Evolutionary conservation across 2,797 vertebrate species (phyloP).

Genomic region (Silurus lanzhouensis): DNA sequence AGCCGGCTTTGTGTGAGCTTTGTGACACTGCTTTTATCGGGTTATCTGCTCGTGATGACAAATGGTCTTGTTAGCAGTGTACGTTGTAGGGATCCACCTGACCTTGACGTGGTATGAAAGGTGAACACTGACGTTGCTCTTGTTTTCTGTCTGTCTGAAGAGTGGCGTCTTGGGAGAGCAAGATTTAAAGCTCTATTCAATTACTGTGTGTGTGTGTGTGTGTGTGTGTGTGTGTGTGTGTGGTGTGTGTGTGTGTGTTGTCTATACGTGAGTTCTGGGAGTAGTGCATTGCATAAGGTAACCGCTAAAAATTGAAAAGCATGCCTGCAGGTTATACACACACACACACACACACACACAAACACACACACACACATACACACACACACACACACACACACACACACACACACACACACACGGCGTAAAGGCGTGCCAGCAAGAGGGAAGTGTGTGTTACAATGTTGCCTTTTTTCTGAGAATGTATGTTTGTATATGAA

Average conservation of each 20-base stretch:
- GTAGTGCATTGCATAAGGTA: neutral
- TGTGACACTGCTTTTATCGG: neutral
- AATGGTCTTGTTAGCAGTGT: neutral
- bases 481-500: conserved; percentile 16
- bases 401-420: neutral
- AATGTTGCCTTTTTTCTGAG: neutral
- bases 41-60: neutral
- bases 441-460: neutral
- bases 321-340: neutral
- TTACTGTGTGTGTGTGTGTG: neutral
- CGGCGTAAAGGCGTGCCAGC: neutral
- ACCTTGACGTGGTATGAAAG: conserved; percentile 29
- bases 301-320: conserved; percentile 6
- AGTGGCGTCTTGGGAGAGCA: neutral
- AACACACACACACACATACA: neutral
- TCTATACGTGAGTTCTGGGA: neutral
- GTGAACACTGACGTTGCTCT: neutral
- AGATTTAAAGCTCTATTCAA: neutral
- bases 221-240: neutral
- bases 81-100: conserved; percentile 1
- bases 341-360: no score
- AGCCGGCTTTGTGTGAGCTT: neutral
- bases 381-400: no score
- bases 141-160: neutral
- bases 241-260: conserved; percentile 32